phyloP scores from a whole-genome alignment of 2,888 invertebrate species.

The Hydrotaea diabolus region DNA sequence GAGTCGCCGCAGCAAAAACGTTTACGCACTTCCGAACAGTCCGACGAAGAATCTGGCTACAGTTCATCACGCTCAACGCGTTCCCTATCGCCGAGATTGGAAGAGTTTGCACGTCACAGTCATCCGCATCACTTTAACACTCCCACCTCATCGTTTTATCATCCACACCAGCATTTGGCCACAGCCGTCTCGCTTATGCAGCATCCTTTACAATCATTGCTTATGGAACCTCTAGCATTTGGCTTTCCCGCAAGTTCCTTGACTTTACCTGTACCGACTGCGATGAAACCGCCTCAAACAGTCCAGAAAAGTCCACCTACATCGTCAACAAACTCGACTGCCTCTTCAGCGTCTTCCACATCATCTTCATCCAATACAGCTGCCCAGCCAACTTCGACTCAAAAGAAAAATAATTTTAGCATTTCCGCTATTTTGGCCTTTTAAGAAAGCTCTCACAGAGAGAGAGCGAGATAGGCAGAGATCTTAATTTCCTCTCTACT shows the following conservation, averaged over 20 bases:
- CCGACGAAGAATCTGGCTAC: constrained; percentile 75
- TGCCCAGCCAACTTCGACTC: constrained; percentile 57
- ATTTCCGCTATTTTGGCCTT: constrained; percentile 80
- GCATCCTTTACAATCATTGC: constrained; percentile 66
- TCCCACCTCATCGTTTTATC: constrained; percentile 67
- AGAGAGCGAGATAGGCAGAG: neutral
- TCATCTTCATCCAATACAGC: constrained; percentile 10
- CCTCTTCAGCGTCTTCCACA: constrained; percentile 6
- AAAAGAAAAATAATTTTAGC: constrained; percentile 79
- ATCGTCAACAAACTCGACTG: neutral
- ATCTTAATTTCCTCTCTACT: constrained; percentile 20
- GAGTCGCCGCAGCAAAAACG: constrained; percentile 74
- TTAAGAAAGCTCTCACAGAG: constrained; percentile 24
- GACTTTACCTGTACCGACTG: neutral
- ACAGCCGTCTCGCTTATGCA: constrained; percentile 72
- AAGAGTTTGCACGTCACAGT: constrained; percentile 59
- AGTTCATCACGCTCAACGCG: constrained; percentile 54
- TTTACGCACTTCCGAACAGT: constrained; percentile 73
- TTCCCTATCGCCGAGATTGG: constrained; percentile 46
- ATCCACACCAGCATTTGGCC: constrained; percentile 66
- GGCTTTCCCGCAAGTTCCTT: neutral
- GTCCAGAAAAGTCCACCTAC: neutral
- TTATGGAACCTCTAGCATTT: constrained; percentile 41
- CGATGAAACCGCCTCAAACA: neutral
- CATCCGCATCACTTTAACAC: constrained; percentile 63